phyloP scores from a whole-genome alignment of 2,797 vertebrate genomes.

The Periophthalmus magnuspinnatus region DNA sequence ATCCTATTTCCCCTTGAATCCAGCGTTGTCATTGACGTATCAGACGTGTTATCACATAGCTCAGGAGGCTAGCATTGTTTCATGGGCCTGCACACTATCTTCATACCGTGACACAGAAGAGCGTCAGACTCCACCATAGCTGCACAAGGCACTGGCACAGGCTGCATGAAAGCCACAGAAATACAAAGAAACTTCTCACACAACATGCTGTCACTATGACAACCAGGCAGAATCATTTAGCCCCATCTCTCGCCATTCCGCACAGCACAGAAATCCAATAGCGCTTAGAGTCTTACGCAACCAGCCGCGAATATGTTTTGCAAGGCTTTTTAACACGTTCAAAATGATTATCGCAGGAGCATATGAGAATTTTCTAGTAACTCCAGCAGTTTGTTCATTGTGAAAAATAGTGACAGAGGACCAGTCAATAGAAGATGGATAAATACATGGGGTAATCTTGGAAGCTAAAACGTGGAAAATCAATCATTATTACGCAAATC shows the following conservation, averaged over 20 bases:
- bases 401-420: background rate
- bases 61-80: constrained; percentile 37
- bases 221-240: constrained; percentile 81
- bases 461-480: background rate
- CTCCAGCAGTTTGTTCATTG: constrained; percentile 24
- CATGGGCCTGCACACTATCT: constrained; percentile 27
- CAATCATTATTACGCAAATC: too few species aligned
- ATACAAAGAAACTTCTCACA: constrained; percentile 79
- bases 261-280: constrained; percentile 76
- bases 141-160: constrained; percentile 65
- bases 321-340: constrained; percentile 61
- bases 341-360: constrained; percentile 53
- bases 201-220: constrained; percentile 82
- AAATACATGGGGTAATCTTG: background rate
- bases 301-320: constrained; percentile 57
- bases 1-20: background rate
- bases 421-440: background rate
- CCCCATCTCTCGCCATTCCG: constrained; percentile 78
- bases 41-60: constrained; percentile 28
- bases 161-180: constrained; percentile 70
- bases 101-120: constrained; percentile 46
- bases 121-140: constrained; percentile 51
- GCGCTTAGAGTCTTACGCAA: constrained; percentile 77
- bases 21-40: background rate
- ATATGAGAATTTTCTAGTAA: constrained; percentile 28